Conservation (phyloP, 2,113 vertebrate species). For the Sardina pilchardus region DNA sequence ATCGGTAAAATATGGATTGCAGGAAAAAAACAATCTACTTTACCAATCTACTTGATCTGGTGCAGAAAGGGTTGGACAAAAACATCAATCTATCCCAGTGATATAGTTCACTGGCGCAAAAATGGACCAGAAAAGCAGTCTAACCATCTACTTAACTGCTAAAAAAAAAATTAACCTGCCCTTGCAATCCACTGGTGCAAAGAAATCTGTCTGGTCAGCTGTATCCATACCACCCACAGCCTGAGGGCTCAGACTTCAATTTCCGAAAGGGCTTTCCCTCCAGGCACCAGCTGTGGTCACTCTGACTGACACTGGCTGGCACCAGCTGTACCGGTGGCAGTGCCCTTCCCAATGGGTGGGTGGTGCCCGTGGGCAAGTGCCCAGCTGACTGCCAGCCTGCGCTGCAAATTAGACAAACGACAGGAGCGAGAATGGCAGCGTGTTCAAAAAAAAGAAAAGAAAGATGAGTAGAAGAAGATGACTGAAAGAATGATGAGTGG, state of each 20-base stretch:
- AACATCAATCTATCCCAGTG: neutral
- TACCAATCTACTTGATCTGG: too few relatives aligned
- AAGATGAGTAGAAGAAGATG: too few relatives aligned
- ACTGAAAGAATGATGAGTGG: neutral
- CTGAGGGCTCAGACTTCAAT: neutral
- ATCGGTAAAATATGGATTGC: too few relatives aligned
- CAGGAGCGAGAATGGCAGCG: neutral
- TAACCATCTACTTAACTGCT: too few relatives aligned
- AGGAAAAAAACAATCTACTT: too few relatives aligned
- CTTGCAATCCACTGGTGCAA: neutral
- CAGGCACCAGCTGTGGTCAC: slow-evolving; percentile 5
- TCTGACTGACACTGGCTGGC: neutral
- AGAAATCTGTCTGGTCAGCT: neutral
- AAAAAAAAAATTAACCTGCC: too few relatives aligned
- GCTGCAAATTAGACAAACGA: neutral
- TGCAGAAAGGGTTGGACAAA: neutral
- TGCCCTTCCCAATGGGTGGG: neutral
- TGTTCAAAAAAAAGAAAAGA: neutral
- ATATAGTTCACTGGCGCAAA: neutral
- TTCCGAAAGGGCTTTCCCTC: neutral
- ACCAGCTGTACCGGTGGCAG: neutral
- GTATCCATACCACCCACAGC: neutral
- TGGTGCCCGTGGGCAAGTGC: neutral
- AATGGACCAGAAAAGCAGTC: neutral
- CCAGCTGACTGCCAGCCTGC: slow-evolving; percentile 19